Base-by-base conservation (phyloP, 2,113 vertebrate species). In the Phrynocephalus versicolor region DNA sequence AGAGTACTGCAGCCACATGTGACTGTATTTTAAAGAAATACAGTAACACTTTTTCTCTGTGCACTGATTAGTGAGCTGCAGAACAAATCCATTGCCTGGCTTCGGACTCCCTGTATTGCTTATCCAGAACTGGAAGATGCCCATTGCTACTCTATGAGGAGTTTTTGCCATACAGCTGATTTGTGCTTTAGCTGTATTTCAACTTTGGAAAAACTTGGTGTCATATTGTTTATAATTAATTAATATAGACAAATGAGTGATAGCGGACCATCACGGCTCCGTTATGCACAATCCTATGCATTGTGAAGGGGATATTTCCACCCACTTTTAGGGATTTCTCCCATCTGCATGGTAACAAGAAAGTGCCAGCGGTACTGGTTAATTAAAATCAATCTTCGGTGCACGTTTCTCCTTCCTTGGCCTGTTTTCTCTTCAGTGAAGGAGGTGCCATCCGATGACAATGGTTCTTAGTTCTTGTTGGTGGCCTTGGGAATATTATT, bases 251-350 rank as follows among this genome's bases (percentile, higher is more conserved):
- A 77, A 77, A 55, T 84, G 74, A 57, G 62, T 57, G 74, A 35
- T 27, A 77, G 55, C 41, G 14, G 55, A 65, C 35, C 21, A 37
- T 77, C 64, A 8, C 65, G 25, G 5, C 0, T 0, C 71, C 83
- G 79, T 37, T n/a, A 67, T 64, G 79, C 83, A 55, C 57, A 81
- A 90, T 69, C 25, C 55, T 25, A 41, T 30, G 86, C 58, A 21
- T 58, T 60, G 67, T 69, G 41, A n/a, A 69, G 0, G 76, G 62
- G 39, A 79, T 35, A 74, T 65, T 76, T 65, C n/a, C n/a, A 51
- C 65, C 37, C 64, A 55, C 72, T n/a, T 55, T 69, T 86, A 75
- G 14, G 77, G 6, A 37, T 76, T 88, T 73, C 16, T 2, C 60
- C 75, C 5, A 64, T 5, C 9, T 78, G n/a, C 37, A 84, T 3